Evolutionary conservation across 2,797 vertebrate genomes (phyloP).

Genomic region (Mus spretus): DNA sequence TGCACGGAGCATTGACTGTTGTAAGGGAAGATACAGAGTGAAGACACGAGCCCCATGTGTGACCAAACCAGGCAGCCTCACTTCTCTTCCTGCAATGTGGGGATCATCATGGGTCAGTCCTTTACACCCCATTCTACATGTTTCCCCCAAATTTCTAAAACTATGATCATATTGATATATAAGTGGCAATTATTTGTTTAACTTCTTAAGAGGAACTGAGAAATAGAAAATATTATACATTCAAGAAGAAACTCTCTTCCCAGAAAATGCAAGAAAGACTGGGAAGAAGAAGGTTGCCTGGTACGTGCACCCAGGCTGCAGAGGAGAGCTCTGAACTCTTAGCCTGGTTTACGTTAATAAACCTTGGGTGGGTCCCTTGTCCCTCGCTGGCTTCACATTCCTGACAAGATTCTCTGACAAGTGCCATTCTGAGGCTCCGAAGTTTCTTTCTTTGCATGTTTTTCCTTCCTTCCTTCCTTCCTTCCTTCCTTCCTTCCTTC

Average conservation of each 20-base stretch:
- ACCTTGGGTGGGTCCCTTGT: background rate
- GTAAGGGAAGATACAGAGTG: background rate
- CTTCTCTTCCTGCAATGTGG: background rate
- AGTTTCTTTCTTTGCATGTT: background rate
- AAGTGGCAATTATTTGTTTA: background rate
- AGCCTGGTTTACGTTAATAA: background rate
- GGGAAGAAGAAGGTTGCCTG: background rate
- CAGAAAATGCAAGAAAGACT: constrained; percentile 8
- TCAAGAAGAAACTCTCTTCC: background rate
- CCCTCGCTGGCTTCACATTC: background rate
- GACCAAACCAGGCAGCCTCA: background rate
- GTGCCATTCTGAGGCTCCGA: background rate
- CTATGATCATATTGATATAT: background rate
- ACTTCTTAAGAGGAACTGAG: background rate
- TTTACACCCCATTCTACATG: background rate
- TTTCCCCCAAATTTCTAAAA: background rate
- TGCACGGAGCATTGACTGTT: background rate
- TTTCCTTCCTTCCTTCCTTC: background rate
- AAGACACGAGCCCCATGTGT: accelerated
- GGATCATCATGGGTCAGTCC: background rate
- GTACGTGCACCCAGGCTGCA: background rate
- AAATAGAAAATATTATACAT: background rate
- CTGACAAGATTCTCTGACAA: background rate
- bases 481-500: no score
- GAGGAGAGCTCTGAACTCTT: background rate